Evolutionary conservation across 2,888 invertebrate species (phyloP).

Genomic region (Cenopis cana): DNA sequence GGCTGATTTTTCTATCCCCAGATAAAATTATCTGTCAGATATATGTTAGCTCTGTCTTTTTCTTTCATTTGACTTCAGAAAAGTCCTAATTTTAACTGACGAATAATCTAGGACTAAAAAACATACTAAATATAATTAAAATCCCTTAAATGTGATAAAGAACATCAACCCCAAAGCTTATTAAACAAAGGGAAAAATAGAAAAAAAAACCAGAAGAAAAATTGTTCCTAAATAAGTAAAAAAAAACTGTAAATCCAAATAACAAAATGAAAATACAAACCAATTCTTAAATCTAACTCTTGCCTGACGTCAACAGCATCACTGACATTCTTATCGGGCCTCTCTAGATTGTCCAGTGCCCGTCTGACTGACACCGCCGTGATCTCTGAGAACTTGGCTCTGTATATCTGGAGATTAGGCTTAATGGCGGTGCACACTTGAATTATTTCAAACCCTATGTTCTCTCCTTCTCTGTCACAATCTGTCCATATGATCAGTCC

Average conservation of each 20-base stretch:
- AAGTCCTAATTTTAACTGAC: too few relatives aligned
- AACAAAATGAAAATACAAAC: constrained; percentile 68
- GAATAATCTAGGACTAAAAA: too few relatives aligned
- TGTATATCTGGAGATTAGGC: constrained; percentile 87
- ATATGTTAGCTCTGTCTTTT: too few relatives aligned
- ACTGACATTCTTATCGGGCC: constrained; percentile 92
- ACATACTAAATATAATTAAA: too few relatives aligned
- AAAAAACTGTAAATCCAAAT: background rate
- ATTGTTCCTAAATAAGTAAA: background rate
- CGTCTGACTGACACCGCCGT: constrained; percentile 92
- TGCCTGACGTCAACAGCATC: constrained; percentile 97
- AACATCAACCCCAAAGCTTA: too few relatives aligned
- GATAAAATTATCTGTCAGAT: too few relatives aligned
- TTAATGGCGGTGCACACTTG: constrained; percentile 94
- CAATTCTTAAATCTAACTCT: constrained; percentile 97
- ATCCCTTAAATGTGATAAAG: too few relatives aligned
- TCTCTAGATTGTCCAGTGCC: constrained; percentile 91
- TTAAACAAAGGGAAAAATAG: too few relatives aligned
- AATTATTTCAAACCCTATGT: constrained; percentile 99
- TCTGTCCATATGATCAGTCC: constrained; percentile 99
- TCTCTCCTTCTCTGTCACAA: constrained; percentile 99
- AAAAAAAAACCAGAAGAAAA: too few relatives aligned
- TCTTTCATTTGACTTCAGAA: too few relatives aligned
- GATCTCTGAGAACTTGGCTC: constrained; percentile 99
- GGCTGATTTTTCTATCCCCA: too few relatives aligned